Evolutionary conservation across 2,888 invertebrate species (phyloP), one percentile per base, ranked within the genome.

Genomic region (Helobdella robusta): DNA sequence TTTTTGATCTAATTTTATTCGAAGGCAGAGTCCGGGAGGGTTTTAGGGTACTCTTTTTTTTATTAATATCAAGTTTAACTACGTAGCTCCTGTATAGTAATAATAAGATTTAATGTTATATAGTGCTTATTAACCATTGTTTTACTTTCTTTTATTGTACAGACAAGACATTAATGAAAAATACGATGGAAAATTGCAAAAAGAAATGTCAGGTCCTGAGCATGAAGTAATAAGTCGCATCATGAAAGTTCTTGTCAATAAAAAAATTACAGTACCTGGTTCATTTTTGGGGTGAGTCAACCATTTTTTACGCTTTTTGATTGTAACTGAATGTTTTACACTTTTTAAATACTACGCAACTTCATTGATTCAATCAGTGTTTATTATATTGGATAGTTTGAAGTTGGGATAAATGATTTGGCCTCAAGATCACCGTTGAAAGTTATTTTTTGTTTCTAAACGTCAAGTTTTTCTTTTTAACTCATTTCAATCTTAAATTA

Each of bases 221-320:
- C 95, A 89, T 77, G 97, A 98, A 82, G 90, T 97, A 1, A 84
- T 98, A 68, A 91, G 93, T 18, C 89, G 89, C 80, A 87, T 98
- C 32, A 95, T 98, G 90, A 95, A 95, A 78, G 89, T 89, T 18
- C 86, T 97, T 68, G 90, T 93, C 54, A 91, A 89, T 71, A 85
- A 94, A 70, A 91, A 95, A 79, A 87, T 98, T 40, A 97, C 94
- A 0, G 90, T 91, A 0, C 94, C 93, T 2, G 94, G 94, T 56
- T 86, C 85, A 71, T 97, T 95, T 80, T 84, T 88, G 70, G 93
- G 93, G 91, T 92, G 82, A 77, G 78, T 74, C 15, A 18, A 20
- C 3, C 23, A 54, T 18, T 64, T 3, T 1, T 2, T 25, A 54
- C 30, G 25, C 2, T 2, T 20, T 25, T 28, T 11, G 2, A 25